phyloP scores from a whole-genome alignment of 2,888 invertebrate genomes.

The Calameuta filiformis region DNA sequence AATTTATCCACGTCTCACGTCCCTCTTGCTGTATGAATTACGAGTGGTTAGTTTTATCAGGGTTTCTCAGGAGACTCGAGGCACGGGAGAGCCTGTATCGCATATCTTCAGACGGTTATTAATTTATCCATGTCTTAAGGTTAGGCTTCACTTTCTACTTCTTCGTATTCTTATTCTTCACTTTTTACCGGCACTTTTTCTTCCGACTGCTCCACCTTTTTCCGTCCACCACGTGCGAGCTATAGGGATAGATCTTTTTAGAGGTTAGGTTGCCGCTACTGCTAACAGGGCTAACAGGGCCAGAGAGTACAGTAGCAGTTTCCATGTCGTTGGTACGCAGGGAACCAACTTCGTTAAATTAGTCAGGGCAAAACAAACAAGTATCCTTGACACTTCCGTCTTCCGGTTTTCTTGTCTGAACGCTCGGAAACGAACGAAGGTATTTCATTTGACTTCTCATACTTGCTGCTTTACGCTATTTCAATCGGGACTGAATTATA shows the following conservation, averaged over 20 bases:
- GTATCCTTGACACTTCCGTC: slow-evolving; percentile 19
- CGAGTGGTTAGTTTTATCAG: neutral
- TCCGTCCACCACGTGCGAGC: neutral
- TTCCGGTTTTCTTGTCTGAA: neutral
- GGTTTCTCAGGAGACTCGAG: neutral
- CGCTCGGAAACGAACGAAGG: neutral
- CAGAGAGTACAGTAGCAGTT: neutral
- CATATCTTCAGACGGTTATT: neutral
- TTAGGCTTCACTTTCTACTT: neutral
- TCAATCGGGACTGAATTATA: slow-evolving; percentile 27
- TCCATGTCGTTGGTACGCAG: neutral
- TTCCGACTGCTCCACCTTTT: neutral
- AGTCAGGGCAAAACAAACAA: slow-evolving; percentile 22
- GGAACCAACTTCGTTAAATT: slow-evolving; percentile 13
- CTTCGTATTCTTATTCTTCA: neutral
- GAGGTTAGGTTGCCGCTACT: neutral
- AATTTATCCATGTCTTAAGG: neutral
- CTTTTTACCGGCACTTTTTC: neutral
- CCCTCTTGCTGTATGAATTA: neutral
- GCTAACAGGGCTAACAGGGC: neutral
- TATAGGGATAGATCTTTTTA: neutral
- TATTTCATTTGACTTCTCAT: neutral
- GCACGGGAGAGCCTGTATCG: neutral
- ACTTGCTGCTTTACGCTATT: slow-evolving; percentile 14
- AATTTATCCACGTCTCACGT: neutral